phyloP scores from a whole-genome alignment of 2,888 invertebrate species.

The Drosophila setosimentum region DNA sequence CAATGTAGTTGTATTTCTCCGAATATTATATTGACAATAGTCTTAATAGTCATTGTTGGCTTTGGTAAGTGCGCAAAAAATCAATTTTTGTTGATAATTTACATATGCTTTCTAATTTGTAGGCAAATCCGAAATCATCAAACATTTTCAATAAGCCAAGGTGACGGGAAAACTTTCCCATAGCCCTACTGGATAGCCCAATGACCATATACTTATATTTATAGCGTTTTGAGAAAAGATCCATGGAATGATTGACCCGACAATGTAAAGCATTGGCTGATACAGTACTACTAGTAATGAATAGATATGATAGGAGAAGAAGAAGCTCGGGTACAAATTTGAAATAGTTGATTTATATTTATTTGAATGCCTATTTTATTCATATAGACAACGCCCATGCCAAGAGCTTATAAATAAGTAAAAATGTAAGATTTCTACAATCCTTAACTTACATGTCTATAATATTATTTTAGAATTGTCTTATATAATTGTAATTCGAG shows the following conservation, averaged over 20 bases:
- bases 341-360: background rate
- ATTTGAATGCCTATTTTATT: background rate
- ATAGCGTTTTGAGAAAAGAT: background rate
- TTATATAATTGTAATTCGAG: background rate
- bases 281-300: background rate
- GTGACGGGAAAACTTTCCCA: background rate
- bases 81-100: background rate
- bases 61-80: background rate
- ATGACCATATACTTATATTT: background rate
- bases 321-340: background rate
- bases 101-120: background rate
- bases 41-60: constrained; percentile 1
- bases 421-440: background rate
- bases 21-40: background rate
- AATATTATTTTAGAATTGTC: background rate
- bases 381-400: background rate
- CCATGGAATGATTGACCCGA: background rate
- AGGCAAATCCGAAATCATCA: background rate
- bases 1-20: background rate
- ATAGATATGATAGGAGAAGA: background rate
- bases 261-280: background rate
- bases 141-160: background rate
- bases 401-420: background rate
- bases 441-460: background rate
- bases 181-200: background rate